phyloP scores from a whole-genome alignment of 2,888 invertebrate genomes.

The Lasioglossum lativentre region DNA sequence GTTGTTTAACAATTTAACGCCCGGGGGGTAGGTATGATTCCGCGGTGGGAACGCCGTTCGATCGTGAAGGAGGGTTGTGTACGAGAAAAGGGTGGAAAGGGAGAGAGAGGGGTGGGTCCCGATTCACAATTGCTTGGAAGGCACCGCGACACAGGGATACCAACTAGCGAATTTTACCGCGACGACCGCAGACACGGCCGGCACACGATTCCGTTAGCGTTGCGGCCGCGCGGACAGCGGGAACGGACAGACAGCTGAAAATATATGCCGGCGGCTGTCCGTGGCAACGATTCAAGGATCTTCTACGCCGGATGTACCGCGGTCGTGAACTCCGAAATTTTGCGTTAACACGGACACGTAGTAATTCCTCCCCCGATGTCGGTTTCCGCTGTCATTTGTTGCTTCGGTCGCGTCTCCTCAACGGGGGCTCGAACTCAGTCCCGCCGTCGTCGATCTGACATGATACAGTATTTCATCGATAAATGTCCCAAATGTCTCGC shows the following conservation, averaged over 20 bases:
- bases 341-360: conserved; percentile 20
- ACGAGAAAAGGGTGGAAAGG: neutral
- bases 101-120: neutral
- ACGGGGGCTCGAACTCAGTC: too few relatives aligned
- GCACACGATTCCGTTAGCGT: conserved; percentile 34
- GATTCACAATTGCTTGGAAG: conserved; percentile 28
- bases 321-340: conserved; percentile 23
- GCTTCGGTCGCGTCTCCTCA: neutral
- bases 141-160: conserved; percentile 27
- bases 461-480: too few relatives aligned
- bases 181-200: conserved; percentile 41
- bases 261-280: conserved; percentile 49
- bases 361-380: neutral
- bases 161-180: conserved; percentile 42
- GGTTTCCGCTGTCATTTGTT: conserved; percentile 2
- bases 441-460: neutral
- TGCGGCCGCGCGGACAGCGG: conserved; percentile 25
- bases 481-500: too few relatives aligned
- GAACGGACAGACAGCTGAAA: conserved; percentile 27
- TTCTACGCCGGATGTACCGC: conserved; percentile 23
- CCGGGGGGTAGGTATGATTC: neutral
- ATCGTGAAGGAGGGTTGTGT: neutral
- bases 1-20: conserved; percentile 11
- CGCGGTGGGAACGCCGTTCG: neutral
- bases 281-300: conserved; percentile 38